phyloP scores from a whole-genome alignment of 2,888 invertebrate genomes.

The Drosophila atroscutellata region DNA sequence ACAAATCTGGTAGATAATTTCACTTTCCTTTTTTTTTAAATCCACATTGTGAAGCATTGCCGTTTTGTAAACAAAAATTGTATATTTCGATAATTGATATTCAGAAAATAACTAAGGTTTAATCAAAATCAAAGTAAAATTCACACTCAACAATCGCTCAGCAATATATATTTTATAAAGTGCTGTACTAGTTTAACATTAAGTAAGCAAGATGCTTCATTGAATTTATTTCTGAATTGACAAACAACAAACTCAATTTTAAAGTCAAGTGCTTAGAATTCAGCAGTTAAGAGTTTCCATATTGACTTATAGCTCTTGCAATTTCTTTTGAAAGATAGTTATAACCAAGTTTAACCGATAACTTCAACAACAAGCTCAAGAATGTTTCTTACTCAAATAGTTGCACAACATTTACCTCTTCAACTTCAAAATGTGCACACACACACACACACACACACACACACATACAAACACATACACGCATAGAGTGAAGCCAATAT shows the following conservation, averaged over 20 bases:
- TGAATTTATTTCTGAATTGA: neutral
- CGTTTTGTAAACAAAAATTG: too few species aligned
- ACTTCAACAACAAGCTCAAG: conserved; percentile 41
- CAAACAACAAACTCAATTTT: conserved; percentile 4
- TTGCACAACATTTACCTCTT: conserved; percentile 53
- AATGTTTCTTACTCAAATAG: conserved; percentile 70
- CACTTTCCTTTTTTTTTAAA: neutral
- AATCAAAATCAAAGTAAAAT: neutral
- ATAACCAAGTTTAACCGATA: conserved; percentile 50
- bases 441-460: conserved; percentile 17
- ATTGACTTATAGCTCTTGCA: conserved; percentile 33
- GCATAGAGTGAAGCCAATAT: conserved; percentile 42
- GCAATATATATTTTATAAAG: neutral
- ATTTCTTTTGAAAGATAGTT: conserved; percentile 26
- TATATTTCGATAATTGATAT: too few species aligned
- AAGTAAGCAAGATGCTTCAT: neutral
- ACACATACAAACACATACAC: neutral
- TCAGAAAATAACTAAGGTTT: neutral
- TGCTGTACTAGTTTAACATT: neutral
- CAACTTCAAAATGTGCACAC: conserved; percentile 45
- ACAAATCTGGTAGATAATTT: neutral
- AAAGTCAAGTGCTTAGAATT: conserved; percentile 6
- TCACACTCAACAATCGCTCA: neutral
- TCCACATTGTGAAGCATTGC: too few species aligned
- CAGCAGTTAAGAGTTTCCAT: conserved; percentile 9